Percentiles rank a stretch among this genome's conserved stretches.
phyloP scores from a whole-genome alignment of 1,140 invertebrate species.

The Drosophila mojavensis region DNA sequence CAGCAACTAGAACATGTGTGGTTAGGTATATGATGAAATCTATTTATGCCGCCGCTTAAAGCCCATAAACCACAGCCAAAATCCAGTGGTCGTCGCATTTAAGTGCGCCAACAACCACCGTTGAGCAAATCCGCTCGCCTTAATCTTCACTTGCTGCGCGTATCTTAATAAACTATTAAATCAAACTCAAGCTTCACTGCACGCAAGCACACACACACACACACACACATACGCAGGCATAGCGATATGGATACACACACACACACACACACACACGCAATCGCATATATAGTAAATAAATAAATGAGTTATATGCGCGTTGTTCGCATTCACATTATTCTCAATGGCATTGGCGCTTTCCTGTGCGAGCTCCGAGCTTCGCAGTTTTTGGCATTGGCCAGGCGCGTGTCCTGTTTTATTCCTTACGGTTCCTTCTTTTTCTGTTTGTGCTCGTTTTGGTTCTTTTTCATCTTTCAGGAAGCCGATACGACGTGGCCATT shows the following conservation, averaged over 20 bases:
- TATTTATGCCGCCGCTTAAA: constrained; percentile 70
- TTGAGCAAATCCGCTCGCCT: constrained; percentile 68
- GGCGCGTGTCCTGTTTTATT: constrained; percentile 42
- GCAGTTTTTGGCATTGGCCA: constrained; percentile 55
- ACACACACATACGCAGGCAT: not conserved
- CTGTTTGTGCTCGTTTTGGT: not conserved
- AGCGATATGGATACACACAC: constrained; percentile 19
- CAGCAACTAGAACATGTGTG: not conserved
- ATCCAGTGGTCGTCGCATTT: constrained; percentile 79
- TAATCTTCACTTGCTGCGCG: constrained; percentile 79
- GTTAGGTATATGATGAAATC: constrained; percentile 42
- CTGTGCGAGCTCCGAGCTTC: constrained; percentile 37
- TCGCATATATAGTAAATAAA: constrained; percentile 67
- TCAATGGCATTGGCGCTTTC: constrained; percentile 52
- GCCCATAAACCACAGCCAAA: constrained; percentile 80
- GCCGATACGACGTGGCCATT: constrained; percentile 76
- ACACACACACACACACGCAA: constrained; percentile 1
- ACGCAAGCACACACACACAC: constrained; percentile 48
- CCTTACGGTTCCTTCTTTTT: constrained; percentile 13
- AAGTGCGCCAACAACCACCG: constrained; percentile 62
- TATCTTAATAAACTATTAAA: constrained; percentile 83
- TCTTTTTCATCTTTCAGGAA: constrained; percentile 69
- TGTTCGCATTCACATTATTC: constrained; percentile 73
- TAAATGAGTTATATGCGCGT: constrained; percentile 79
- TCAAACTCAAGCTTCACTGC: constrained; percentile 78